Base-by-base conservation (phyloP, 2,888 invertebrate species). In the Acronicta aceris region DNA sequence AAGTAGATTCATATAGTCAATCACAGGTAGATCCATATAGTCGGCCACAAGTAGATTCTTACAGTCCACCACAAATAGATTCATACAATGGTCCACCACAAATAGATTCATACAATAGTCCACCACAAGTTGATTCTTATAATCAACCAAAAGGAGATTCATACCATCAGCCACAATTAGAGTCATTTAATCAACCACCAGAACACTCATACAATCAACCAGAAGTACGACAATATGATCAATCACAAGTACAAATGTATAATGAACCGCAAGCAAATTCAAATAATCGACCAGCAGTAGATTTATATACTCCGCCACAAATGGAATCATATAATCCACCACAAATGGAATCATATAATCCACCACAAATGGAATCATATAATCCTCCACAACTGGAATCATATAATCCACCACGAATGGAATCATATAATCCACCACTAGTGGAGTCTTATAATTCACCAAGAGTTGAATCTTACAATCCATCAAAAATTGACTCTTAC, bases 281-380 rank as follows among this genome's bases (percentile, higher is more conserved):
- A 6, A 21, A 12, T 12, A 52, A 43, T 5, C 33, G 43, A 40
- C 43, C 52, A 38, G 43, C 17, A 33, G 25, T 1, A 5, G 9
- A 46, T 10, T 8, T 15, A 9, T 25, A 9, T 7, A 25, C 36
- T 15, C 21, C 38, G 0, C 40, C 30, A 15, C 40, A 42, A 49
- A 17, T 12, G 13, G 16, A 52, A 42, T 13, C 33, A 17, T 25
- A 36, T 8, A 52, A 15, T 45, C 2, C 15, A 17, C 21, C 27
- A 36, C 36, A 42, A 65, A 21, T 9, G 12, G 40, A 57, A 65
- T 2, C 58, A 42, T 17, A 43, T 47, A 46, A 46, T 10, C 13
- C 13, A 15, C 36, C 46, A 36, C 40, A 50, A 16, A 8, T 27
- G 38, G 41, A 65, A 21, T 13, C 46, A 0, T 43, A 25, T 9